phyloP scores from a whole-genome alignment of 2,888 invertebrate genomes.

The Aethes cnicana region DNA sequence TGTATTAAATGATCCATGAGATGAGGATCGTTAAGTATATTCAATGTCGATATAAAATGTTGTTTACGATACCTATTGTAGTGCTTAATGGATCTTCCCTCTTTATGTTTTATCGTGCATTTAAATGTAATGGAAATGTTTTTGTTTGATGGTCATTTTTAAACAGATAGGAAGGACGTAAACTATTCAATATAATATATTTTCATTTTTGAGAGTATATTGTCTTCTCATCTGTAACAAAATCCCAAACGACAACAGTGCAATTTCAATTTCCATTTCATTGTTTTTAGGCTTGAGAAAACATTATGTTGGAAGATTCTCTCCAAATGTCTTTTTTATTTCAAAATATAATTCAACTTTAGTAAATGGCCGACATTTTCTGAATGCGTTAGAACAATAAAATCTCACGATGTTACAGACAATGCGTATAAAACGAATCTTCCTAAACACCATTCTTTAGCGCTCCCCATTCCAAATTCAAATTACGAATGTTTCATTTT shows the following conservation, averaged over 20 bases:
- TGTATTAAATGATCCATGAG: constrained; percentile 77
- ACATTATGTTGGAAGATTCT: no score
- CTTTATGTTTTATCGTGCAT: constrained; percentile 2
- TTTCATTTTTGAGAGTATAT: no score
- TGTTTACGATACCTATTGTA: constrained; percentile 35
- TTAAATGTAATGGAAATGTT: neutral
- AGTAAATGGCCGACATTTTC: no score
- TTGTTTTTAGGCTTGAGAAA: no score
- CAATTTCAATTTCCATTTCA: no score
- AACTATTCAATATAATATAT: no score
- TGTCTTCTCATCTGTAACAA: no score
- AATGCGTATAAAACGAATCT: constrained; percentile 12
- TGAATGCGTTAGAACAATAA: no score
- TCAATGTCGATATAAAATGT: constrained; percentile 53
- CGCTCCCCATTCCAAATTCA: constrained; percentile 47
- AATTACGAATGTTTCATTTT: constrained; percentile 49
- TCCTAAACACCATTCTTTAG: constrained; percentile 18
- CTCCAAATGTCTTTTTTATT: no score
- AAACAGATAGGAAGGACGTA: no score
- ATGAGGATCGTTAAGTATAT: constrained; percentile 65
- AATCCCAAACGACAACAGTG: no score
- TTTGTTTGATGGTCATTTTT: neutral
- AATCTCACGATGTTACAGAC: constrained; percentile 10
- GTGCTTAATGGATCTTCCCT: constrained; percentile 18
- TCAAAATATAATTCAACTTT: no score